Evolutionary conservation across 2,888 invertebrate genomes (phyloP), one percentile per base, ranked within the genome.

Genomic region (Phrixothrix hirtus): DNA sequence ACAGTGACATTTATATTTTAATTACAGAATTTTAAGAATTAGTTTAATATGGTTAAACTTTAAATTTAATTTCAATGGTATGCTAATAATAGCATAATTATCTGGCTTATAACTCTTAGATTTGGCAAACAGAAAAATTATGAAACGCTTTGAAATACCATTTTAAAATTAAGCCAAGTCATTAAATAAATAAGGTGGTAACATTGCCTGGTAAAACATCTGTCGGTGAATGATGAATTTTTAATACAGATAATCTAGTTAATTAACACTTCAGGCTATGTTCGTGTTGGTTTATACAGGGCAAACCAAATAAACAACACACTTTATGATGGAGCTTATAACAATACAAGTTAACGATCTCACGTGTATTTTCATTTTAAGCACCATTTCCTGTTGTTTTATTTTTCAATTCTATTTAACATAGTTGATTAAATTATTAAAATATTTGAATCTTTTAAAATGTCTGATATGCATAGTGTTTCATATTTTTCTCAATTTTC

Each of bases 171-270:
- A 55, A 52, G 30, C 47, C 25, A 32, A 45, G 45, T 49, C 47
- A 45, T 58, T 55, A 55, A 52, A 15, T 42, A 21, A n/a, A n/a
- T n/a, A n/a, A 59, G 56, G 56, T 54, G 56, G 56, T 39, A 51
- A 35, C 46, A 31, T 35, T 31, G 30, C 46, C 36, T 27, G 32
- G 46, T 55, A 47, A 44, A 57, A 57, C 57, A 59, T 59, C 59
- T 57, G 59, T 53, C 46, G 48, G 49, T 59, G 59, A 59, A 54
- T 55, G 55, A 59, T 59, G 59, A 59, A 57, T 53, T 55, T 55
- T 57, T 59, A 59, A 57, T 59, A 47, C 55, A 48, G 34, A 53
- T 59, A 59, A 57, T 59, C 57, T 48, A 59, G 42, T 55, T 59
- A 55, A 59, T 59, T 59, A 59, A 57, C 50, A 45, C 53, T 38